Conservation (phyloP, 2,888 invertebrate species). For the Pammene aurita region DNA sequence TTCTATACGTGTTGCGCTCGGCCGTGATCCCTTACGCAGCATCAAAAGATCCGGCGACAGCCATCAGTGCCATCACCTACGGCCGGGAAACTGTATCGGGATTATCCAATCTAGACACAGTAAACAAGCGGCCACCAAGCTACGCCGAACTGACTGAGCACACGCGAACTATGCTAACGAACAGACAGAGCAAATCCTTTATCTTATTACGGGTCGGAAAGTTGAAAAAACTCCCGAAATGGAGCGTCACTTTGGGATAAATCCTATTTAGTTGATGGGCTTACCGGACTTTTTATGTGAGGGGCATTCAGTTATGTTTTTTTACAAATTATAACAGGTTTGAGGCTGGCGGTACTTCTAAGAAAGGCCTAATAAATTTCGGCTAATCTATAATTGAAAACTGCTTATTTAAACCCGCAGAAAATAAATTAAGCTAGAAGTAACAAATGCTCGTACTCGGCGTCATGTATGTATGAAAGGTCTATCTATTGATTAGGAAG, state of each 20-base stretch:
- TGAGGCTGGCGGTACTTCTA: no score
- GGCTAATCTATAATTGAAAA: no score
- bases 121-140: slow-evolving; percentile 73
- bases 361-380: no score
- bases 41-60: slow-evolving; percentile 61
- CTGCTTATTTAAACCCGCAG: no score
- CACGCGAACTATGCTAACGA: slow-evolving; percentile 76
- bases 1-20: slow-evolving; percentile 6
- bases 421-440: no score
- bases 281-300: slow-evolving; percentile 20
- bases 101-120: slow-evolving; percentile 74
- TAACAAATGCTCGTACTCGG: no score
- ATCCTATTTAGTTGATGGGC: slow-evolving; percentile 50
- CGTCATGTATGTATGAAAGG: no score
- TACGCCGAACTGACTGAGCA: slow-evolving; percentile 57
- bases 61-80: slow-evolving; percentile 54
- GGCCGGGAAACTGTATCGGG: slow-evolving; percentile 66
- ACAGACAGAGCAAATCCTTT: slow-evolving; percentile 78
- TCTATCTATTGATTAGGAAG: no score
- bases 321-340: no score
- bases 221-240: slow-evolving; percentile 51
- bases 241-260: slow-evolving; percentile 47
- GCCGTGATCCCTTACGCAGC: slow-evolving; percentile 57
- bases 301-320: no score
- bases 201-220: slow-evolving; percentile 73